Evolutionary conservation across 2,888 invertebrate genomes (phyloP), one percentile per base, ranked within the genome.

Genomic region (Drosophila phalerata): DNA sequence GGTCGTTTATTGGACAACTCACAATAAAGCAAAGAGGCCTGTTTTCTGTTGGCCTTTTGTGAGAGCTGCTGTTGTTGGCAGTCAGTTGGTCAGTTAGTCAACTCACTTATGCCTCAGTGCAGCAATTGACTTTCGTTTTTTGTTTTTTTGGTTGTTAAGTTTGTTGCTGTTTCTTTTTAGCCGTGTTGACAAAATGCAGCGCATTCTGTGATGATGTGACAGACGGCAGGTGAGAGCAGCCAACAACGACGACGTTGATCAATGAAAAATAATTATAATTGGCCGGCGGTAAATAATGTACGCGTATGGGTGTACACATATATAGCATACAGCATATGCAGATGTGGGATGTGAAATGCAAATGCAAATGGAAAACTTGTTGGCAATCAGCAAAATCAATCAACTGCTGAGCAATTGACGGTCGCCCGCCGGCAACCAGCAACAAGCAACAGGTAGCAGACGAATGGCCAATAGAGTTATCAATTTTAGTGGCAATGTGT

Each of bases 371-470:
- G 72, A 80, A 86, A 82, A 85, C 88, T 87, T 52, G 88, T 83
- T 88, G 85, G 60, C 85, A 87, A 84, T 84, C 84, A 82, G 85
- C 78, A 68, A 80, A 83, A 84, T 85, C 85, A 88, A 85, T 85
- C 84, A 84, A 73, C 67, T 71, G 76, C 65, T 78, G 87, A 86
- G 83, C 87, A 83, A 86, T 79, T 86, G 83, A 86, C 70, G 75
- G 57, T 47, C 70, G 71, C 48, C 65, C 68, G 81, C 71, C 69
- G 72, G 57, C 73, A 42, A 5, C 30, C 4, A 3, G 47, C 47
- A 45, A 45, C 47, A 48, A 11, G 17, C 48, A 48, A 3, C 19
- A 49, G 19, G 19, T 34, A 34, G 34, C 49, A 74, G 65, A 65
- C 60, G 47, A 61, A 71, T 83, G 80, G 86, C 67, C 88, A 85